Evolutionary conservation across 2,888 invertebrate species (phyloP).

Genomic region (Calameuta pallipes): DNA sequence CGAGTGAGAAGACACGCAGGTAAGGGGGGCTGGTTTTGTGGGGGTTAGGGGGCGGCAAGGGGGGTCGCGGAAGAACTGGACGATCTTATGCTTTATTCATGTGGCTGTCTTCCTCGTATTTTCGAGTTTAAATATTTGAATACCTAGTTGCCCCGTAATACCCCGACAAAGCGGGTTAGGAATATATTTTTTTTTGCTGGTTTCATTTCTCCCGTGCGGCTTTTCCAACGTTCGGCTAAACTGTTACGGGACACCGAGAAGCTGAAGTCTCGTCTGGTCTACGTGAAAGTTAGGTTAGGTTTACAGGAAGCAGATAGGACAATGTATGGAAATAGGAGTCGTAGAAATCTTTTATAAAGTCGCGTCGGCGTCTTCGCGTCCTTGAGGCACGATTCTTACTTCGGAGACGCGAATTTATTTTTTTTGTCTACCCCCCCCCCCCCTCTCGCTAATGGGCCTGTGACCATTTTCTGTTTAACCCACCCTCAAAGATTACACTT

Average conservation of each 20-base stretch:
- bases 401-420: not conserved
- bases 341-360: not conserved
- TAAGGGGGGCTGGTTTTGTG: not conserved
- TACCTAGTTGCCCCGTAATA: slow-evolving; percentile 45
- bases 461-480: not conserved
- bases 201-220: slow-evolving; percentile 23
- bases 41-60: slow-evolving; percentile 18
- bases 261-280: not conserved
- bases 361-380: not conserved
- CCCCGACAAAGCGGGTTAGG: slow-evolving; percentile 41
- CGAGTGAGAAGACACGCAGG: not conserved
- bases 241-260: not conserved
- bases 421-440: not conserved
- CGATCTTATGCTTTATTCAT: slow-evolving; percentile 62
- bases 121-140: slow-evolving; percentile 66
- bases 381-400: not conserved
- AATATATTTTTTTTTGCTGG: slow-evolving; percentile 52
- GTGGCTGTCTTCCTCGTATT: slow-evolving; percentile 57
- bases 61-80: slow-evolving; percentile 33
- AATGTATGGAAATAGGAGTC: not conserved
- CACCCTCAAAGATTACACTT: not conserved
- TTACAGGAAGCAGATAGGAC: not conserved
- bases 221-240: not conserved
- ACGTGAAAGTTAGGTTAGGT: not conserved
- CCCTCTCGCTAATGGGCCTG: not conserved